Percentiles rank a stretch among this genome's conserved stretches.
These are phyloP conservation scores for Lepisosteus osseus DNA, from an alignment of 2,113 vertebrate genomes.

Conservation along the genomic window DNA sequence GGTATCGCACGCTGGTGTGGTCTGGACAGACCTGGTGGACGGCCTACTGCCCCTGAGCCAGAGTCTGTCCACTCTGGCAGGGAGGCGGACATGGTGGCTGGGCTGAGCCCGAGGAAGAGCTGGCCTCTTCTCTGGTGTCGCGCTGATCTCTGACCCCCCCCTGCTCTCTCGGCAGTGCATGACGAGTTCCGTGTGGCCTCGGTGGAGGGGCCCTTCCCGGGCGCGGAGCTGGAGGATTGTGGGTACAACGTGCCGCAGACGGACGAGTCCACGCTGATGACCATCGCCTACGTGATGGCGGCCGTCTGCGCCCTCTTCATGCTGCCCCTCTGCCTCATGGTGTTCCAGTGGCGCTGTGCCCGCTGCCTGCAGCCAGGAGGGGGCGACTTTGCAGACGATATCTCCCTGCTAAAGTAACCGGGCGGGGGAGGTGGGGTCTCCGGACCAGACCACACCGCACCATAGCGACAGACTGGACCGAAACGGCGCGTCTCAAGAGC, in stretches of 20 bases:
- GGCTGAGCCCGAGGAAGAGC: not conserved
- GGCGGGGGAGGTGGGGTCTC: not conserved
- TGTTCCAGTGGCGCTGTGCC: conserved; percentile 95
- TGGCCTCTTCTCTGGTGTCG: not conserved
- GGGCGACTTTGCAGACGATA: conserved; percentile 91
- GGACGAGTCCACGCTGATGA: conserved; percentile 97
- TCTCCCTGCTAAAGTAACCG: conserved; percentile 88
- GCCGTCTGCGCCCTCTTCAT: conserved; percentile 97
- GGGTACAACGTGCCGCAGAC: conserved; percentile 98
- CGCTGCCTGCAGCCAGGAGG: conserved; percentile 80
- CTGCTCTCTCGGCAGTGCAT: conserved; percentile 64
- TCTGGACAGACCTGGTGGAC: too few relatives aligned
- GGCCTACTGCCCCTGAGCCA: too few relatives aligned
- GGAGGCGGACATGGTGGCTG: not conserved
- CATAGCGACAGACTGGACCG: not conserved
- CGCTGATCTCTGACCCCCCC: not conserved
- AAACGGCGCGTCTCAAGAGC: not conserved
- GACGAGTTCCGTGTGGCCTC: conserved; percentile 86
- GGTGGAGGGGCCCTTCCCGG: conserved; percentile 84
- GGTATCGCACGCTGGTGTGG: too few relatives aligned
- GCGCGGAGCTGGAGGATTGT: conserved; percentile 88
- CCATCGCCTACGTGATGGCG: conserved; percentile 97
- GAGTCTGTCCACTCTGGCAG: too few relatives aligned
- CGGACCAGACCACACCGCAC: not conserved
- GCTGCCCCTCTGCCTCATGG: conserved; percentile 96